Conservation (phyloP, 64 coral and sea anemone genomes). For the Actinia tenebrosa region DNA sequence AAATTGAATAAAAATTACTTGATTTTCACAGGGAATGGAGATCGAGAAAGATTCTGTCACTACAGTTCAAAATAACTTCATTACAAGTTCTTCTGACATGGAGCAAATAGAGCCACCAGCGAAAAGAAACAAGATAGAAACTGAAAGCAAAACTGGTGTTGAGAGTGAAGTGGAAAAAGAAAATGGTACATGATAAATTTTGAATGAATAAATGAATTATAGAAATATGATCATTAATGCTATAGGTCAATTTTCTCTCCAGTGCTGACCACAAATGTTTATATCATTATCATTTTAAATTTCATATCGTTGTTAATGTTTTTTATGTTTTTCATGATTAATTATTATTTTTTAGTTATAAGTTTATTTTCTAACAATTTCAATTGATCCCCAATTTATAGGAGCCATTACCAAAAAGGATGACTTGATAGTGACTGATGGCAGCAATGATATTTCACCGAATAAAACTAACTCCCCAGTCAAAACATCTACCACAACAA, state of each 20-base stretch:
- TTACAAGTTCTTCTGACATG: conserved; percentile 15
- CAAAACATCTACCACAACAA: neutral
- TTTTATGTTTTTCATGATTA: no score
- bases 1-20: no score
- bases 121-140: conserved; percentile 9
- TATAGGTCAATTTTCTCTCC: no score
- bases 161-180: neutral
- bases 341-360: no score
- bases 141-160: neutral
- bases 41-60: neutral
- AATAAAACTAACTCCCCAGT: neutral
- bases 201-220: no score
- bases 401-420: neutral
- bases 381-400: neutral
- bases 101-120: conserved; percentile 3
- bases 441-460: neutral
- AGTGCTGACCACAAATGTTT: no score
- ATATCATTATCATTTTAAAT: neutral
- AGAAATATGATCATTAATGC: no score
- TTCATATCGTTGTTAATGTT: no score
- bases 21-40: neutral
- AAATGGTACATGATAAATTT: neutral
- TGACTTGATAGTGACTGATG: neutral
- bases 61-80: neutral
- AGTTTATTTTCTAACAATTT: no score